Evolutionary conservation across 2,888 invertebrate genomes (phyloP), one percentile per base, ranked within the genome.

Genomic region (Tuberolachnus salignus): DNA sequence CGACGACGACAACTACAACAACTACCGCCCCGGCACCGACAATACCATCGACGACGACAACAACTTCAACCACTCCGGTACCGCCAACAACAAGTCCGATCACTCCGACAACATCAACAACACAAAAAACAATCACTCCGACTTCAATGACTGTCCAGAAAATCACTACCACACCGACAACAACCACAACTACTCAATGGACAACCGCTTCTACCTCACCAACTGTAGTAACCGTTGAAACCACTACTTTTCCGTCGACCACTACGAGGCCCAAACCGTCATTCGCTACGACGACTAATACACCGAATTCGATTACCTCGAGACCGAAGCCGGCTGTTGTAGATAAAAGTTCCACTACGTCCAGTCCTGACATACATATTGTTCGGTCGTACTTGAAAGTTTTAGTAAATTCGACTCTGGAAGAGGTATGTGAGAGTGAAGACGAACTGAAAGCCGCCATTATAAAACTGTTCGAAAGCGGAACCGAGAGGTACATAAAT

Each of bases 401-500:
- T 9, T 8, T 67, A n/a, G 46, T 75, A 4, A 75, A 75, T 34
- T 67, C 75, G 3, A 75, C 75, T 10, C 46, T 57, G 55, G 26
- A 44, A n/a, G 66, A 67, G 2, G 14, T 75, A 26, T 75, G 75
- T 10, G 55, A 67, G 14, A 75, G 55, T 10, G 44, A 46, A 64
- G 74, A 75, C 8, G 66, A 75, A 26, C 19, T 75, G 13, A 75
- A 67, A 14, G 46, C 55, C 57, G 66, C 75, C 19, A 67, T 75
- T 19, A 66, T 75, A 11, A 66, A 75, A 57, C 19, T 75, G 3
- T 75, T 75, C 26, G 66, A 75, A 66, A 75, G 66, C 34, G 75
- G 75, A 19, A 66, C 66, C 11, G 44, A 46, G 2, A 75, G 64
- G 75, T 75, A 66, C 0, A 34, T 34, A 34, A 34, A 34, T 34